Base-by-base conservation (phyloP, 2,113 vertebrate genomes). In the Festucalex cinctus region DNA sequence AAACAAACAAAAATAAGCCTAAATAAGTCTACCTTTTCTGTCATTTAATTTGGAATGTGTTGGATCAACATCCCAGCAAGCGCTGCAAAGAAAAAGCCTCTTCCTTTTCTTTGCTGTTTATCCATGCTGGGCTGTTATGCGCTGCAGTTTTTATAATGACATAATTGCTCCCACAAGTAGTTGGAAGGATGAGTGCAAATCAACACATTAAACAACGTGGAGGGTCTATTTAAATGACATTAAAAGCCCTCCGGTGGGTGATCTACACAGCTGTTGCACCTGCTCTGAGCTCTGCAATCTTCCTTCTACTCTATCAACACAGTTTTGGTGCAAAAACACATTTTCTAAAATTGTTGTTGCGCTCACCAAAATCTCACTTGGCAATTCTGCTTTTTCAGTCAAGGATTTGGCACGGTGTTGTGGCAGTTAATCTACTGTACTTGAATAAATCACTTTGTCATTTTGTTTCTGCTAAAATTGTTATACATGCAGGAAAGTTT, bases 351-450 rank as follows among this genome's bases (percentile, higher is more conserved):
- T 61, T 61, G 12, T 3, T 8, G 9, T 26, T 24, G 61, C 41
- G 12, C 16, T 54, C 9, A 32, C 57, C n/a, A 49, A 41, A 54
- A 10, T 1, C 35, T 26, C 26, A 5, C n/a, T n/a, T 76, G 54
- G 19, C 41, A 57, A 28, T 75, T 72, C 57, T 68, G 37, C 69
- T 8, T 86, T 76, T 87, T 83, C 83, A 78, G 83, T 79, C 67
- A 76, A 66, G 19, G 66, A 68, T 84, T 83, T 65, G 67, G 63
- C 69, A 48, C 67, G 61, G 46, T 32, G 9, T 37, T 44, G 62
- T 81, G 77, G 66, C 49, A 24, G 6, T 56, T 77, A 71, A 79
- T 85, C 73, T 37, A n/a, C 35, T 20, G 7, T 10, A 36, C 19
- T n/a, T 76, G 71, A 70, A 57, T 80, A 63, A 73, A 75, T 75